Evolutionary conservation across 1,140 invertebrate species (phyloP), one percentile per base, ranked within the genome.

Genomic region (Heliconius melpomene): DNA sequence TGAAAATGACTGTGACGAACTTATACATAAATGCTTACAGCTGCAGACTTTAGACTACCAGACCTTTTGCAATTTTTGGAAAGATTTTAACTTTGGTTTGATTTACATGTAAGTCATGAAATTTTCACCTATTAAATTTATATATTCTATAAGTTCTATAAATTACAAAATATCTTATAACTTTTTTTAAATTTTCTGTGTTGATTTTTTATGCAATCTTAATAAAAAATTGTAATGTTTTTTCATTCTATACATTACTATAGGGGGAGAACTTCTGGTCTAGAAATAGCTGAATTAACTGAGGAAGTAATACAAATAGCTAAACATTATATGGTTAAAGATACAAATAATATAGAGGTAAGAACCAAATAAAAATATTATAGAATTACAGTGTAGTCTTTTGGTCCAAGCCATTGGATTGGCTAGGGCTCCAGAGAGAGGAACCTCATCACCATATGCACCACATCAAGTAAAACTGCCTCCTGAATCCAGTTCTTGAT

Each of bases 241-340:
- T 46, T 46, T 46, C 3, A 46, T 46, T 46, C 13, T 46, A 5
- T 52, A 20, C 18, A 52, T 20, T n/a, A 46, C 84, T 87, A 26
- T 46, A 92, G 89, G 20, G 87, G 84, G 9, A 82, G 90, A 80
- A 73, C 72, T 0, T 84, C 88, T 54, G 84, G 84, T n/a, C 84
- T 88, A 54, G 92, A 94, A 79, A 82, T 92, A 77, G 91, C 89
- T 8, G 91, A 94, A 75, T 71, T 94, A 16, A 88, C 89, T 2
- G 93, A 94, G 74, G 93, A 94, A 77, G 79, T 90, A 1, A 77
- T 94, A 38, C 81, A 87, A 20, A 88, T 92, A 80, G 91, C 87
- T 16, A 94, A 94, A 73, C 81, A 85, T 78, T 91, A 89, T 70
- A 91, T 94, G 90, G 74, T 94, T 0, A 82, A 84, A 18, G 82